phyloP scores from a whole-genome alignment of 1,140 invertebrate genomes.

The Musca vetustissima region DNA sequence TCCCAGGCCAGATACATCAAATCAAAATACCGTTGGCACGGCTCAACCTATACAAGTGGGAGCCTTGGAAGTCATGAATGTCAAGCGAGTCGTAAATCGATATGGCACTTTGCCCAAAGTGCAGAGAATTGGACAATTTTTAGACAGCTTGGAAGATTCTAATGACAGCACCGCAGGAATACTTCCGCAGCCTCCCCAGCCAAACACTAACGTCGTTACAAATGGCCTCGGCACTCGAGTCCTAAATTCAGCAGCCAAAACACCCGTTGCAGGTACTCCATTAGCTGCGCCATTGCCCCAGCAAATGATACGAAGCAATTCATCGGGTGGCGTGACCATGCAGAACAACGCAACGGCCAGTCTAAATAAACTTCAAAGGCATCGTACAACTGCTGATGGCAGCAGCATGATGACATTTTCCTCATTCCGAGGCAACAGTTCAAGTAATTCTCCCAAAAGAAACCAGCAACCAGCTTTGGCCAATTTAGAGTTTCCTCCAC shows the following conservation, averaged over 20 bases:
- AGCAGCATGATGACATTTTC: slow-evolving; percentile 58
- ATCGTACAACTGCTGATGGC: slow-evolving; percentile 56
- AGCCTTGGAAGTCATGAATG: slow-evolving; percentile 94
- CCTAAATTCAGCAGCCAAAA: slow-evolving; percentile 25
- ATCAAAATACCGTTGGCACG: slow-evolving; percentile 28
- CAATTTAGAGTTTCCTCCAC: slow-evolving; percentile 84
- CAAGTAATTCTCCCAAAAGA: slow-evolving; percentile 61
- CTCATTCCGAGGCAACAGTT: slow-evolving; percentile 49
- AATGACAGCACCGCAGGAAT: slow-evolving; percentile 14
- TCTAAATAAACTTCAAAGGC: slow-evolving; percentile 58
- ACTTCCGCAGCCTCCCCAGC: background rate
- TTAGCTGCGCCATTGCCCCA: slow-evolving; percentile 55
- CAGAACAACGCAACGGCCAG: slow-evolving; percentile 59
- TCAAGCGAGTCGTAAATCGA: slow-evolving; percentile 92
- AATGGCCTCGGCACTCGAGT: slow-evolving; percentile 35
- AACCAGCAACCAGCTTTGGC: slow-evolving; percentile 64
- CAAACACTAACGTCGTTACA: slow-evolving; percentile 1
- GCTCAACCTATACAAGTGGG: slow-evolving; percentile 66
- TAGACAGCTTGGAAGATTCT: slow-evolving; percentile 78
- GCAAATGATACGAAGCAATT: slow-evolving; percentile 84
- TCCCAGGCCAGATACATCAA: slow-evolving; percentile 45
- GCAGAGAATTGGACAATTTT: slow-evolving; percentile 90
- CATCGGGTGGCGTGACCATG: slow-evolving; percentile 74
- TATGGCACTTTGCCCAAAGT: slow-evolving; percentile 96
- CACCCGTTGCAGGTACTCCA: slow-evolving; percentile 10